Evolutionary conservation across 1,140 invertebrate genomes (phyloP).

Genomic region (Neocloeon triangulifer): DNA sequence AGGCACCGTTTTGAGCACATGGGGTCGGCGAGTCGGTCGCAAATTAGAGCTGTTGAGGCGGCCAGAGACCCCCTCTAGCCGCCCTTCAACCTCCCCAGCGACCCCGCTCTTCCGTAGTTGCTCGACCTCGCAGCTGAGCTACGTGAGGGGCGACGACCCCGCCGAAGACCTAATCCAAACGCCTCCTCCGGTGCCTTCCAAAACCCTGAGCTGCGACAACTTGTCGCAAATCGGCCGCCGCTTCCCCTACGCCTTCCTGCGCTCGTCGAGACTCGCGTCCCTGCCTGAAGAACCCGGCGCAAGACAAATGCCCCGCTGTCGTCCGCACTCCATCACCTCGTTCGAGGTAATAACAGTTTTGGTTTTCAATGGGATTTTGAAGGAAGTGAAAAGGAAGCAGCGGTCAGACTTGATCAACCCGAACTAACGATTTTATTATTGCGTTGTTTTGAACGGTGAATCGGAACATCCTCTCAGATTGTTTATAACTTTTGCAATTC

Average conservation of each 20-base stretch:
- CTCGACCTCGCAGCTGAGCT: constrained; percentile 47
- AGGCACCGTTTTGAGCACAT: constrained; percentile 42
- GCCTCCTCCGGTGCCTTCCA: constrained; percentile 21
- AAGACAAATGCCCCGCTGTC: too few species aligned
- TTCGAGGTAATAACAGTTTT: too few species aligned
- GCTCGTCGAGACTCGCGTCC: constrained; percentile 42
- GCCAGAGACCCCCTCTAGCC: constrained; percentile 18
- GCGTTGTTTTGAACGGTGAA: too few species aligned
- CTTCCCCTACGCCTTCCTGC: constrained; percentile 54
- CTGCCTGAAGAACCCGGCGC: constrained; percentile 34
- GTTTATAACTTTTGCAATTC: too few species aligned
- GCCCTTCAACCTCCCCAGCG: neutral
- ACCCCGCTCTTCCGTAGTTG: constrained; percentile 34
- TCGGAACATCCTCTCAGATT: too few species aligned
- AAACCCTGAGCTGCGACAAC: constrained; percentile 37
- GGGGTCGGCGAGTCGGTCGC: constrained; percentile 54
- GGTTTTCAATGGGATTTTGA: too few species aligned
- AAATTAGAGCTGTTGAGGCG: constrained; percentile 52
- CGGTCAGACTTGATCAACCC: too few species aligned
- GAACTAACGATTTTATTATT: too few species aligned
- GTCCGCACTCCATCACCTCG: too few species aligned
- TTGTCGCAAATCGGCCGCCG: constrained; percentile 30
- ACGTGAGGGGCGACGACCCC: constrained; percentile 53
- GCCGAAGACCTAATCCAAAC: constrained; percentile 47
- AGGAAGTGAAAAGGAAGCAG: too few species aligned